These are phyloP conservation scores for Perizoma affinitatum DNA, from an alignment of 2,888 invertebrate species.

Conservation along the genomic window DNA sequence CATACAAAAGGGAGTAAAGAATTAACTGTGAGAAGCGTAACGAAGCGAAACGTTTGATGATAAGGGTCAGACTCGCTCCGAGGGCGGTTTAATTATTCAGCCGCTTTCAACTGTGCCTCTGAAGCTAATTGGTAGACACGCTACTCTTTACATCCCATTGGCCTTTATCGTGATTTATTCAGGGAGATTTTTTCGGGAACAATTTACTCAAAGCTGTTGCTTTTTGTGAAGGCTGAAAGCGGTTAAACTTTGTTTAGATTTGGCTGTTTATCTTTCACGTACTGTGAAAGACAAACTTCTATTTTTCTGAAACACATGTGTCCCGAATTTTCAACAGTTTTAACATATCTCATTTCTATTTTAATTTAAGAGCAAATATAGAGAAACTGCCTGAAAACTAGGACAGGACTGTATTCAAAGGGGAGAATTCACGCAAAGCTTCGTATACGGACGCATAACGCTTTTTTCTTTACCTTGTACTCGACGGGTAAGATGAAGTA, in stretches of 20 bases:
- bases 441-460: not conserved
- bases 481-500: constrained; percentile 5
- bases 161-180: constrained; percentile 56
- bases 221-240: not conserved
- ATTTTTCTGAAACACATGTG: not conserved
- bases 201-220: not conserved
- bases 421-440: not conserved
- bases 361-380: not conserved
- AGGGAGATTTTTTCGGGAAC: constrained; percentile 24
- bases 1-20: constrained; percentile 50
- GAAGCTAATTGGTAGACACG: constrained; percentile 67
- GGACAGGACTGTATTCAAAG: not conserved
- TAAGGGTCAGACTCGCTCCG: constrained; percentile 58
- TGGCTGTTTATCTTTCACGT: too few species aligned
- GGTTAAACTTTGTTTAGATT: not conserved
- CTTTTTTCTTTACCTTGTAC: constrained; percentile 3
- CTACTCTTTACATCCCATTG: constrained; percentile 55
- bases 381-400: constrained; percentile 1
- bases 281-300: too few species aligned
- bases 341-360: not conserved
- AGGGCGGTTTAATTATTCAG: constrained; percentile 71
- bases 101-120: constrained; percentile 62
- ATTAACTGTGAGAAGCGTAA: constrained; percentile 65
- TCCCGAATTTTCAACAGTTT: not conserved
- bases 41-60: constrained; percentile 64